Conservation (phyloP, 2,888 invertebrate genomes). For the Thymelicus acteon region DNA sequence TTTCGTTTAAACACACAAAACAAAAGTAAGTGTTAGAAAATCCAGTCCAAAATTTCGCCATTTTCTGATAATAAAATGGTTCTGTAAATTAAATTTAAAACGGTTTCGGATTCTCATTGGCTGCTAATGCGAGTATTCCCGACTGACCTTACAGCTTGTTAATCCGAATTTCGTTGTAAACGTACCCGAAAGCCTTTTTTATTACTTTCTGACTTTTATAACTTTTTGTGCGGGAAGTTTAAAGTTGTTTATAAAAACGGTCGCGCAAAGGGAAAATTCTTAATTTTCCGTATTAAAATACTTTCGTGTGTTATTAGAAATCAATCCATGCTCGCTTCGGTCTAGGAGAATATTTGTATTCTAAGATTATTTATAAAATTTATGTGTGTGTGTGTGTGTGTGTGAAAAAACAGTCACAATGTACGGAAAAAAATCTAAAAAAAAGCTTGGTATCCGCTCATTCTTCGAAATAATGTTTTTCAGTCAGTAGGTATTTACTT, state of each 20-base stretch:
- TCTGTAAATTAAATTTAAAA: neutral
- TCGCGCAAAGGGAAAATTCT: neutral
- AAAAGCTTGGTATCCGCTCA: too few relatives aligned
- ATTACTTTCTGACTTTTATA: neutral
- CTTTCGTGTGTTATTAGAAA: neutral
- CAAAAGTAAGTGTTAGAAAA: neutral
- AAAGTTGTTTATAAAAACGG: conserved; percentile 4
- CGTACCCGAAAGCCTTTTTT: neutral
- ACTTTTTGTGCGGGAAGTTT: conserved; percentile 1
- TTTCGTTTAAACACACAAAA: too few relatives aligned
- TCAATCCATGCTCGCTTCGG: neutral
- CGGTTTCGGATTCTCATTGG: neutral
- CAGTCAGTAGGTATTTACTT: too few relatives aligned
- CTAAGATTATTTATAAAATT: too few relatives aligned
- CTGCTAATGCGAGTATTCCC: neutral
- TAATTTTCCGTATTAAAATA: neutral
- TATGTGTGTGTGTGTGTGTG: too few relatives aligned
- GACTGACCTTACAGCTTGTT: neutral
- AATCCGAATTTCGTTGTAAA: conserved; percentile 4
- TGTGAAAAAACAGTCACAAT: too few relatives aligned
- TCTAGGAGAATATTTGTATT: too few relatives aligned
- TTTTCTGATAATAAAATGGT: neutral
- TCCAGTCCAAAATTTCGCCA: neutral
- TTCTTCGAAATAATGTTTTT: too few relatives aligned
- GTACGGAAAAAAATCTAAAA: too few relatives aligned